Evolutionary conservation across 1,140 invertebrate species (phyloP).

Genomic region (Meloidogyne chitwoodi): DNA sequence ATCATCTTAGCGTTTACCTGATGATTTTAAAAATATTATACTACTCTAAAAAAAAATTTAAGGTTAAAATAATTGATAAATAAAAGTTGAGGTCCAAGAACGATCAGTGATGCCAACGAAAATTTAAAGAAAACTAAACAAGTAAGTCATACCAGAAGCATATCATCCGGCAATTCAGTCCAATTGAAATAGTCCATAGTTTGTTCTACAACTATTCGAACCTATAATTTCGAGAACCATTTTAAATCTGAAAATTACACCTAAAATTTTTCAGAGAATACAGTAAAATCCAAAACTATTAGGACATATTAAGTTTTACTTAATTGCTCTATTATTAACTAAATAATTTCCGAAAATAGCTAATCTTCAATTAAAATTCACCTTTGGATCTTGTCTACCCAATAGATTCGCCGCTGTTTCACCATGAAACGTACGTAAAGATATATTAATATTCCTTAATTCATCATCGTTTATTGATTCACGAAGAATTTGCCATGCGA

Average conservation of each 20-base stretch:
- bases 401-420: slow-evolving; percentile 55
- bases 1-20: slow-evolving; percentile 56
- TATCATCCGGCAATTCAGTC: slow-evolving; percentile 48
- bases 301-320: neutral
- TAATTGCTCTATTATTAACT: too few relatives aligned
- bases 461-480: slow-evolving; percentile 60
- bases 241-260: neutral
- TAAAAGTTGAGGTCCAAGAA: too few relatives aligned
- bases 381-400: slow-evolving; percentile 52
- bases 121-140: slow-evolving; percentile 14
- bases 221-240: slow-evolving; percentile 37
- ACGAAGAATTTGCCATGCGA: slow-evolving; percentile 60
- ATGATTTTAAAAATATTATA: slow-evolving; percentile 43
- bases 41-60: too few relatives aligned
- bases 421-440: slow-evolving; percentile 58
- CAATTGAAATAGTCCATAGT: slow-evolving; percentile 60
- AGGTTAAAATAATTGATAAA: too few relatives aligned
- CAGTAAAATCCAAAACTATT: neutral
- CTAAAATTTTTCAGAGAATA: neutral
- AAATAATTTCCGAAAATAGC: neutral
- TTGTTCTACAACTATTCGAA: slow-evolving; percentile 55
- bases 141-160: neutral
- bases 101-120: too few relatives aligned
- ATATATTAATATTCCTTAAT: slow-evolving; percentile 58
- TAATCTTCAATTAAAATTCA: slow-evolving; percentile 11